Base-by-base conservation (phyloP, 2,888 invertebrate species). In the Pseudococcus longispinus region DNA sequence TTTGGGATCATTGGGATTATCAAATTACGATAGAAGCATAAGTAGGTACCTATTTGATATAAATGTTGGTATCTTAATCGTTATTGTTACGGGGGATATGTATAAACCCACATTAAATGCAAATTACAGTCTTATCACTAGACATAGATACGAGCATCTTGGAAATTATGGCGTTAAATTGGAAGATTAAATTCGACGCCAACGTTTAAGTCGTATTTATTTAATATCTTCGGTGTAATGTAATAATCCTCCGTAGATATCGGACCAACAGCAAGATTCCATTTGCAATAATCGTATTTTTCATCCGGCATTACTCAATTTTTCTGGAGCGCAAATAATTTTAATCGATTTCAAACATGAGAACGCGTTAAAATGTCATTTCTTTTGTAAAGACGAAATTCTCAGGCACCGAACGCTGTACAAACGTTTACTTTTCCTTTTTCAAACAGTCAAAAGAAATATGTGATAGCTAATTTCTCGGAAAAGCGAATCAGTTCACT, bases 401-500 rank as follows among this genome's bases (percentile, higher is more conserved):
- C 77, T 42, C 77, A 42, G 42, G 11, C 20, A 37, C 37, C 77
- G 11, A 77, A 37, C 8, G 26, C 70, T 29, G 2, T 29, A 15
- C 70, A 70, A 70, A 70, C 70, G 70, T 70, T 70, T 70, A 42
- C 77, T 80, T 80, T 80, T 80, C 70, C 37, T 80, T 37, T 42
- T 42, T 80, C 42, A 42, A 20, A 80, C 32, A 42, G 77, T 37
- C 42, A 80, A 42, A 46, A 42, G 42, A 80, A 80, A 80, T 80
- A 80, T 42, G 42, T 23, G 77, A 77, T 80, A 13, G 77, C 42
- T 80, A 80, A 80, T 80, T 80, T 37, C 77, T 42, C 13, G 77
- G 77, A 80, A 80, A 80, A 42, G n/a, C 32, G 77, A 80, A 80
- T 80, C 37, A 80, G 77, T 70, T 29, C 70, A 70, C 70, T 70